A percentile compares a stretch with the other conserved stretches of the same genome.
These are phyloP conservation scores for Dicycla oo DNA, from an alignment of 2,888 invertebrate species.

Conservation along the genomic window DNA sequence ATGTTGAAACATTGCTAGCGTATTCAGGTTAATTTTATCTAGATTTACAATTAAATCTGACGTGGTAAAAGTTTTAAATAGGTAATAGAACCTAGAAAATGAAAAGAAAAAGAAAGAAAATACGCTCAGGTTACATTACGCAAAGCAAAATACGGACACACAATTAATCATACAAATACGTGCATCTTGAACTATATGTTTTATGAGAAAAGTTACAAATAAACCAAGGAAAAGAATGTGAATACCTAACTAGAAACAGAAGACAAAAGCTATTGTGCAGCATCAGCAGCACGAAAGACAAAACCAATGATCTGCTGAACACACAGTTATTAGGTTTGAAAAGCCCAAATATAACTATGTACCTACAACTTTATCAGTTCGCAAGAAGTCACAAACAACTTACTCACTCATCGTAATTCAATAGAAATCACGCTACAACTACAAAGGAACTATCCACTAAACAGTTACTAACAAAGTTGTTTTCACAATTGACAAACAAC, in stretches of 20 bases:
- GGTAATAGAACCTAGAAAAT: neutral
- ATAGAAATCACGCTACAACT: constrained; percentile 3
- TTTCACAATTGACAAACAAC: constrained; percentile 49
- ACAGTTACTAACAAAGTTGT: constrained; percentile 41
- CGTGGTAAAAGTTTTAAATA: neutral
- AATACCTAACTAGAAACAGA: neutral
- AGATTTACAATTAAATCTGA: neutral
- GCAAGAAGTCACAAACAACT: neutral
- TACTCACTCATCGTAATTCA: neutral
- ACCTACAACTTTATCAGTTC: neutral
- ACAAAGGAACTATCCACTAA: constrained; percentile 16
- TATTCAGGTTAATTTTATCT: neutral
- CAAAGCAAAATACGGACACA: neutral
- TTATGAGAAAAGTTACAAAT: neutral
- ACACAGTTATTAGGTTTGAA: neutral
- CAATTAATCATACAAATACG: neutral
- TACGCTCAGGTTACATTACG: neutral
- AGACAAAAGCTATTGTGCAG: neutral
- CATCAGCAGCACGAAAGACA: neutral
- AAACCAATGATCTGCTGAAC: neutral
- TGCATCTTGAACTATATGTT: neutral
- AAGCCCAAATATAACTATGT: neutral
- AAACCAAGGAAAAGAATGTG: neutral
- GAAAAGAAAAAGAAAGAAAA: neutral
- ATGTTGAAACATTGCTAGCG: neutral